These are phyloP conservation scores for Hyaena hyaena DNA, from an alignment of 2,113 vertebrate genomes.

Conservation along the genomic window DNA sequence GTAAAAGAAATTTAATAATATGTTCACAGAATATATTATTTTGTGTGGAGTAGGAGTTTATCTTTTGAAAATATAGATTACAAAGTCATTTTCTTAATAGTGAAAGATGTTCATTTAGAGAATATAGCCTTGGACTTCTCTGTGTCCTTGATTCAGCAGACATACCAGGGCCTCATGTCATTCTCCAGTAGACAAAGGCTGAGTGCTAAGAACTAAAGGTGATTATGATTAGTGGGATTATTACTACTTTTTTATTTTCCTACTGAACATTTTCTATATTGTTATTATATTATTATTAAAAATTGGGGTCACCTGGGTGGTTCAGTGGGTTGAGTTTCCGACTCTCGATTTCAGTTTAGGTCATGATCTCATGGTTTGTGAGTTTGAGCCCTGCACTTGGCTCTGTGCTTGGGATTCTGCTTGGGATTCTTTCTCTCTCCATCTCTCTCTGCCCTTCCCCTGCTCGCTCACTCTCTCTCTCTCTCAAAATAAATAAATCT, in stretches of 20 bases:
- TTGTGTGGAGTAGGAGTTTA: constrained; percentile 29
- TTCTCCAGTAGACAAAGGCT: not conserved
- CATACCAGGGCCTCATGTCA: not conserved
- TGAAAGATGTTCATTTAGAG: not conserved
- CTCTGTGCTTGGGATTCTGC: no score
- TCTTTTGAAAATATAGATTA: constrained; percentile 51
- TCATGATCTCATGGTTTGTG: no score
- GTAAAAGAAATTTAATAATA: constrained; percentile 38
- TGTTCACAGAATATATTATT: not conserved
- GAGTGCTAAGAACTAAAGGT: not conserved
- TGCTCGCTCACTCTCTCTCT: no score
- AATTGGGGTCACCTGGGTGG: no score
- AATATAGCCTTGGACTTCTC: not conserved
- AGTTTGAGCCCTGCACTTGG: no score
- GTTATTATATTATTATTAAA: constrained; percentile 12
- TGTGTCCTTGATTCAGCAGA: not conserved
- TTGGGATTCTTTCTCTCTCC: no score
- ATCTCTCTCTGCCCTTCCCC: no score
- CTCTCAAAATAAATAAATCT: no score
- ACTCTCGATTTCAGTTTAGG: no score
- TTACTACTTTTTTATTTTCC: not conserved
- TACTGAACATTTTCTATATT: not conserved
- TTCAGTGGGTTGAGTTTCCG: no score
- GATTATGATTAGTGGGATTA: not conserved
- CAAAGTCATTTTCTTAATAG: constrained; percentile 14